Conservation (phyloP, 1,140 invertebrate genomes). For the Drosophila obscura region DNA sequence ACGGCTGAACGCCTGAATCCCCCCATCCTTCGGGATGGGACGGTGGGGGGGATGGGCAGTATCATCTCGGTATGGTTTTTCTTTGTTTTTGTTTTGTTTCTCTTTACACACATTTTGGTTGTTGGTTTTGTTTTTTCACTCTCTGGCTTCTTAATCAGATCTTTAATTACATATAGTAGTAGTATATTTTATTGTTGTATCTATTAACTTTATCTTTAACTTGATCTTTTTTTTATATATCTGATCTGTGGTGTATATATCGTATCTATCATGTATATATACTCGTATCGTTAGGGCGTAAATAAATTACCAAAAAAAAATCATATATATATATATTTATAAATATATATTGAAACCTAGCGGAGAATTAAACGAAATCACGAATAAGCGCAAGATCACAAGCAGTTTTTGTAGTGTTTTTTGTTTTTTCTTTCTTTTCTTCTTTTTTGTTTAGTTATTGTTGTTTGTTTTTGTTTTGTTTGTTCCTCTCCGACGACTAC, state of each 20-base stretch:
- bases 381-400: conserved; percentile 70
- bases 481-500: conserved; percentile 19
- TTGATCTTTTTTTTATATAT: conserved; percentile 13
- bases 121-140: too few species aligned
- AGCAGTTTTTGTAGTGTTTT: conserved; percentile 55
- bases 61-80: background rate
- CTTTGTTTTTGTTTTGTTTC: too few species aligned
- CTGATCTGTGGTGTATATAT: conserved; percentile 26
- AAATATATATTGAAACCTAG: conserved; percentile 50
- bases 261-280: conserved; percentile 20
- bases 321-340: conserved; percentile 32
- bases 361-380: conserved; percentile 49
- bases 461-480: conserved; percentile 32
- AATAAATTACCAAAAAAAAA: conserved; percentile 69
- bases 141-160: too few species aligned
- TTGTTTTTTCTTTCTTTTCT: conserved; percentile 22
- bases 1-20: too few species aligned
- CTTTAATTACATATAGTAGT: too few species aligned
- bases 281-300: conserved; percentile 47
- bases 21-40: too few species aligned
- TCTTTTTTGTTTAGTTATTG: conserved; percentile 27
- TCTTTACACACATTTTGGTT: too few species aligned
- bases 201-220: background rate
- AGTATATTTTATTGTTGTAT: too few species aligned
- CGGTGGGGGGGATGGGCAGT: too few species aligned